Evolutionary conservation across 1,140 invertebrate genomes (phyloP), one percentile per base, ranked within the genome.

Genomic region (Tetraneura akinire): DNA sequence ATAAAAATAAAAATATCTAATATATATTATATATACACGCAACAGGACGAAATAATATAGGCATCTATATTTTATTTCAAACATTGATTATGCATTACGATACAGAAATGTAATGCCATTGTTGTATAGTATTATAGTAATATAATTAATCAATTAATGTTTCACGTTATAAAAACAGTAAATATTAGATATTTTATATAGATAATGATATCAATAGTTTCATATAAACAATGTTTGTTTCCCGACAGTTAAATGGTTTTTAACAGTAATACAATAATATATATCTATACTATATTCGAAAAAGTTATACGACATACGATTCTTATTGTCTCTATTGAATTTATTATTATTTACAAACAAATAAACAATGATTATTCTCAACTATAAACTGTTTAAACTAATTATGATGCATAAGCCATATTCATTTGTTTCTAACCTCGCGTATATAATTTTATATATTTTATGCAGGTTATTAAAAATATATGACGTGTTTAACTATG

Each of bases 401-500:
- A 45, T 68, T 68, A 4, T 21, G n/a, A 4, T 21, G n/a, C 42
- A 68, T 45, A 45, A 13, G n/a, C 37, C n/a, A 11, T 45, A 45
- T 23, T 14, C 21, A 0, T 21, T 10, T n/a, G 32, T n/a, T 10
- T 47, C 8, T 45, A 11, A 10, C 32, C 9, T 23, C 14, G 32
- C 10, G 32, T 42, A 37, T 37, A 18, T n/a, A n/a, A n/a, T 18
- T 21, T 68, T 14, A 68, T 16, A 23, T 57, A 37, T 78, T 78
- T 62, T 62, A 47, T 55, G 74, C 74, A 47, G 74, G 55, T 78
- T 37, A 60, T 78, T 62, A 62, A 74, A 18, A 13, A 23, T 3
- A 76, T 1, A 10, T 18, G 11, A 1, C 11, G 21, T n/a, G 18
- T 32, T 68, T 3, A 37, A 68, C 18, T 13, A 18, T 42, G 16